phyloP scores from a whole-genome alignment of 2,888 invertebrate species.

The Linyphia triangularis region DNA sequence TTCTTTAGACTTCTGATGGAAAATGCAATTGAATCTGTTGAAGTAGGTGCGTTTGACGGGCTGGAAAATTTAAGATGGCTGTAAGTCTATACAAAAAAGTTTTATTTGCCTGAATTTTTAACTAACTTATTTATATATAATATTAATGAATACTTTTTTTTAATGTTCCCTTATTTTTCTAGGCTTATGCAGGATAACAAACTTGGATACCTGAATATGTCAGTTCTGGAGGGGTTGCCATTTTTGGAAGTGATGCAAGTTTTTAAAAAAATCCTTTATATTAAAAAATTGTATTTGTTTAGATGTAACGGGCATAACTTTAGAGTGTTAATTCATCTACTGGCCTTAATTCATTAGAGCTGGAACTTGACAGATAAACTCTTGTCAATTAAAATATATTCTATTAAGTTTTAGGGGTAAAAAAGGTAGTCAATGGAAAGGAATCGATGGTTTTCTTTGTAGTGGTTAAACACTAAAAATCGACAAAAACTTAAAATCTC shows the following conservation, averaged over 20 bases:
- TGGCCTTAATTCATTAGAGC: no score
- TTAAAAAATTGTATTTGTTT: background rate
- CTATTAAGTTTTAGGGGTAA: no score
- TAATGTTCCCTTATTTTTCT: background rate
- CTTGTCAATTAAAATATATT: no score
- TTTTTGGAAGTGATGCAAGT: constrained; percentile 66
- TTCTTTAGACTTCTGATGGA: constrained; percentile 76
- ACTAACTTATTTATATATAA: no score
- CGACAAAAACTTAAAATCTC: no score
- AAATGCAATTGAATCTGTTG: constrained; percentile 61
- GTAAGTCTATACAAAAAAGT: constrained; percentile 37
- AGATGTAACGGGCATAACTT: background rate
- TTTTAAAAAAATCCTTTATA: background rate
- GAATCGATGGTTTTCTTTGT: no score
- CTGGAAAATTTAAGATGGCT: constrained; percentile 81
- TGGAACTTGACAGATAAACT: no score
- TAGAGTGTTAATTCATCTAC: no score
- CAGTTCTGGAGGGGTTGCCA: constrained; percentile 71
- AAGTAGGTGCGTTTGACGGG: constrained; percentile 80
- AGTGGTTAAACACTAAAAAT: no score
- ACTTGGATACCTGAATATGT: constrained; percentile 78
- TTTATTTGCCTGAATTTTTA: background rate
- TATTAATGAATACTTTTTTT: no score
- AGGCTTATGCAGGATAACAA: constrained; percentile 81
- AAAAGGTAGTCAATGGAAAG: no score